These are phyloP conservation scores for Acanthaster planci DNA, from an alignment of 35 echinoderm and acorn worm genomes.

Conservation along the genomic window DNA sequence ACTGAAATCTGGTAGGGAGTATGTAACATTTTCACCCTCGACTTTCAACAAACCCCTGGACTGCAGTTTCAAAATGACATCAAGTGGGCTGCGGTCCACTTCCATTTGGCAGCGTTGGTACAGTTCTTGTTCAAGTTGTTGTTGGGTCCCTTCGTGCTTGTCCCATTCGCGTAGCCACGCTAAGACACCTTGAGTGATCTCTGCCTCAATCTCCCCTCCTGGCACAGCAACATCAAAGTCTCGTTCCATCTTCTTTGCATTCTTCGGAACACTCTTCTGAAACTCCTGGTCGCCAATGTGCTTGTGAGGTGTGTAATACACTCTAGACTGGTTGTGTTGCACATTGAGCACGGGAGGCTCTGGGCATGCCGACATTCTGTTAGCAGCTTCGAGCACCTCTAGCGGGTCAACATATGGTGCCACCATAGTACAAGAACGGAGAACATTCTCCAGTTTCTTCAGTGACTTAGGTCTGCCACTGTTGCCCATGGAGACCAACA, in stretches of 20 bases:
- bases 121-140: neutral
- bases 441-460: conserved; percentile 31
- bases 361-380: neutral
- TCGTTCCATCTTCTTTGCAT: neutral
- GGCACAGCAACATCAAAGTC: neutral
- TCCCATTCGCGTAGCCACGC: neutral
- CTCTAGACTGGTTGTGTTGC: neutral
- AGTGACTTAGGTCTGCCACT: conserved; percentile 3
- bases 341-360: neutral
- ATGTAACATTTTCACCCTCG: conserved; percentile 1
- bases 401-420: conserved; percentile 26
- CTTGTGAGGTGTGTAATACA: neutral
- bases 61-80: neutral
- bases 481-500: neutral
- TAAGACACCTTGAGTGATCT: neutral
- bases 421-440: conserved; percentile 26
- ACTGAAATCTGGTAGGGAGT: neutral
- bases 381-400: neutral
- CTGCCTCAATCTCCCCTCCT: neutral
- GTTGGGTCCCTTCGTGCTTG: conserved; percentile 7
- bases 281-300: neutral
- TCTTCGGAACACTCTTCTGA: neutral
- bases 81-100: neutral
- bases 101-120: neutral
- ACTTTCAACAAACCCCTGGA: neutral